phyloP scores from a whole-genome alignment of 2,113 vertebrate genomes.

The Pseudolaguvia tuberculata region DNA sequence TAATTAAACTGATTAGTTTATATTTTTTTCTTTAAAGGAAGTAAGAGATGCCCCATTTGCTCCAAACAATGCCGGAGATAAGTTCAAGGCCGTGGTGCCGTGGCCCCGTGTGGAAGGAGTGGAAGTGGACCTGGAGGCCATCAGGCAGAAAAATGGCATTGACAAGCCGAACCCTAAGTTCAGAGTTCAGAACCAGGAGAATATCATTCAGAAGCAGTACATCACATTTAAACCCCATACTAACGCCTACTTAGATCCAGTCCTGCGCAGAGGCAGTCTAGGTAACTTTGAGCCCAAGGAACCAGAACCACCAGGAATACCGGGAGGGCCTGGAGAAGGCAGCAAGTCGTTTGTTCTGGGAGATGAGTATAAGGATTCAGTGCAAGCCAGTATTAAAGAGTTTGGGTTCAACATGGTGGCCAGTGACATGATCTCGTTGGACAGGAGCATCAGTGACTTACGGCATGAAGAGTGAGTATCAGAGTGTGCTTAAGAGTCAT shows the following conservation, averaged over 20 bases:
- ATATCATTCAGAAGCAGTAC: slow-evolving; percentile 87
- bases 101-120: slow-evolving; percentile 97
- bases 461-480: slow-evolving; percentile 93
- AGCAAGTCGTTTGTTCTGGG: slow-evolving; percentile 86
- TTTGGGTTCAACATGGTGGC: slow-evolving; percentile 99
- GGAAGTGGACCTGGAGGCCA: slow-evolving; percentile 93
- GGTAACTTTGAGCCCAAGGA: slow-evolving; percentile 92
- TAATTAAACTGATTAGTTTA: no score
- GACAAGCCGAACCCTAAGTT: slow-evolving; percentile 59
- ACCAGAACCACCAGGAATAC: slow-evolving; percentile 83
- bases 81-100: slow-evolving; percentile 88
- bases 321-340: slow-evolving; percentile 85
- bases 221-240: slow-evolving; percentile 89
- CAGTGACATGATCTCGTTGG: slow-evolving; percentile 97
- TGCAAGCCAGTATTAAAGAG: slow-evolving; percentile 93
- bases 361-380: slow-evolving; percentile 84
- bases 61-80: slow-evolving; percentile 65
- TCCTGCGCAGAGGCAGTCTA: slow-evolving; percentile 76
- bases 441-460: slow-evolving; percentile 85
- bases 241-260: slow-evolving; percentile 75
- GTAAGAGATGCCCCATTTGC: slow-evolving; percentile 66
- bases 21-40: slow-evolving; percentile 63
- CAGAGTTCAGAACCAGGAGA: slow-evolving; percentile 73
- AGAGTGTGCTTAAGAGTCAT: background rate
- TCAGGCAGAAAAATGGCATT: slow-evolving; percentile 78